These are phyloP conservation scores for Drosophila watanabei DNA, from an alignment of 1,140 invertebrate species.

Conservation along the genomic window DNA sequence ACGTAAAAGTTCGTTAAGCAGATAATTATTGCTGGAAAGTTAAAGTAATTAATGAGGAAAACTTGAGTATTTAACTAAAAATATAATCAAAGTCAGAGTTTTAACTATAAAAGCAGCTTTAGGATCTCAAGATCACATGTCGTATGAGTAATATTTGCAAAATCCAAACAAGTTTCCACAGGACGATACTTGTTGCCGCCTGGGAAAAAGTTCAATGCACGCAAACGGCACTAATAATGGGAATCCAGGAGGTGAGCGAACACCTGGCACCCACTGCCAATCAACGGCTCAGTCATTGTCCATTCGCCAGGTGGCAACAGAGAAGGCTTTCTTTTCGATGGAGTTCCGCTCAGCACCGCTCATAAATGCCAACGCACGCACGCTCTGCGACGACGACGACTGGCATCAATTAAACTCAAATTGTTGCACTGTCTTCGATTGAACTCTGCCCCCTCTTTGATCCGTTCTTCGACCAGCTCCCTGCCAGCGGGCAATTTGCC, in stretches of 20 bases:
- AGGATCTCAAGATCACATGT: not conserved
- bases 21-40: not conserved
- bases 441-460: constrained; percentile 3
- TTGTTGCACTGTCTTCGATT: constrained; percentile 78
- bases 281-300: constrained; percentile 74
- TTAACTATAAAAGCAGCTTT: not conserved
- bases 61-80: not conserved
- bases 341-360: constrained; percentile 12
- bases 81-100: not conserved
- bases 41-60: not conserved
- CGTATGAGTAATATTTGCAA: constrained; percentile 8
- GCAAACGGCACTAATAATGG: constrained; percentile 13
- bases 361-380: constrained; percentile 63
- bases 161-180: not conserved
- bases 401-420: constrained; percentile 80
- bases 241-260: constrained; percentile 1
- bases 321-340: constrained; percentile 50
- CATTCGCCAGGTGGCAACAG: constrained; percentile 33
- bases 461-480: not conserved
- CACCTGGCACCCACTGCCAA: constrained; percentile 53
- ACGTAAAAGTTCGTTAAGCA: not conserved
- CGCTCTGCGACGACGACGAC: constrained; percentile 40
- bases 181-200: constrained; percentile 14
- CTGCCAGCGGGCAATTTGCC: constrained; percentile 37
- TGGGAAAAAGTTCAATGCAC: constrained; percentile 22